These are phyloP conservation scores for Rhyacophila brunnea DNA, from an alignment of 1,140 invertebrate genomes.

Conservation along the genomic window DNA sequence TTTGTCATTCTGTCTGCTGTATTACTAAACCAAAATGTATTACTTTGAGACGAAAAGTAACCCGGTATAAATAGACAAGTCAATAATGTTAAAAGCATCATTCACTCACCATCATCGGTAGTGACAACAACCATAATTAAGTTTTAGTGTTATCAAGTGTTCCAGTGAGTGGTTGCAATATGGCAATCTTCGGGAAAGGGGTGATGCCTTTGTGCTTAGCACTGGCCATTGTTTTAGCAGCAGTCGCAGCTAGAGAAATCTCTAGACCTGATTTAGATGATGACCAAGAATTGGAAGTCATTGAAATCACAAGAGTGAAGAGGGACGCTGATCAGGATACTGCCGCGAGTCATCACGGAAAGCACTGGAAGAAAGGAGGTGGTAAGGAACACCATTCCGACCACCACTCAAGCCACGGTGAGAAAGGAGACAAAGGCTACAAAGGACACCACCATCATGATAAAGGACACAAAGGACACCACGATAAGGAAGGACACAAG, in stretches of 20 bases:
- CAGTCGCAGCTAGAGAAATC: constrained; percentile 24
- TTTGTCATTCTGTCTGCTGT: background rate
- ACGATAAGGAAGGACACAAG: constrained; percentile 66
- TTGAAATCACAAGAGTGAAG: constrained; percentile 15
- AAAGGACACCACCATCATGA: constrained; percentile 59
- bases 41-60: background rate
- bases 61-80: constrained; percentile 27
- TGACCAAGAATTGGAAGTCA: constrained; percentile 19
- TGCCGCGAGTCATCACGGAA: constrained; percentile 3
- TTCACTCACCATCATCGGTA: constrained; percentile 11
- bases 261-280: constrained; percentile 21
- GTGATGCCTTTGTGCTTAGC: constrained; percentile 18
- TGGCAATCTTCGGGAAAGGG: constrained; percentile 29
- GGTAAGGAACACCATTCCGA: constrained; percentile 47
- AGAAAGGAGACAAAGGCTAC: constrained; percentile 61
- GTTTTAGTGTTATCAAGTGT: constrained; percentile 3
- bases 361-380: constrained; percentile 25
- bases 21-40: too few relatives aligned
- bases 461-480: constrained; percentile 65
- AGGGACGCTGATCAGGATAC: background rate
- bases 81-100: constrained; percentile 14
- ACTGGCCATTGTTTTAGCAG: constrained; percentile 13
- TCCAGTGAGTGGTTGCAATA: constrained; percentile 11
- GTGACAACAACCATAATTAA: constrained; percentile 12
- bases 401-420: constrained; percentile 56